Evolutionary conservation across 2,888 invertebrate genomes (phyloP), one percentile per base, ranked within the genome.

Genomic region (Rhaphigaster nebulosa): DNA sequence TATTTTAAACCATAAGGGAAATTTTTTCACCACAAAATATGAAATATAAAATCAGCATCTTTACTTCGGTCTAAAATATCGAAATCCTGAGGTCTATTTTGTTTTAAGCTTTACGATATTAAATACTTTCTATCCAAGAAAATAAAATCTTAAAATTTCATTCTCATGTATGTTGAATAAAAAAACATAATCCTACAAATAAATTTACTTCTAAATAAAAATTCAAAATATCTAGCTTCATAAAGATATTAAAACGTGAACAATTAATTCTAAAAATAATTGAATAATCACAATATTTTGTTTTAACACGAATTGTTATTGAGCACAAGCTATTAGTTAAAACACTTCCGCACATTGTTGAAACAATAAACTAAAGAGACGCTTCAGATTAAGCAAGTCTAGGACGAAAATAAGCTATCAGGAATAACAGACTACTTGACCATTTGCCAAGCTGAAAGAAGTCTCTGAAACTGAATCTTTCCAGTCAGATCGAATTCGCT

Each of bases 351-450:
- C 56, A 87, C 34, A 50, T n/a, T 87, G 23, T 52, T 54, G 41
- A 23, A 56, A 87, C 87, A 56, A 87, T 87, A 87, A 87, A 76
- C 70, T 76, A 76, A 76, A 84, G 45, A 26, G 84, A 84, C 45
- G 84, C 84, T 87, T 29, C 34, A 87, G 87, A 87, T 87, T 56
- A 87, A 87, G 87, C 87, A 38, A 87, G 87, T 34, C 87, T 87
- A 87, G 87, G 50, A 87, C 87, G n/a, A 87, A 56, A 87, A 87
- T 87, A 87, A 54, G 54, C 54, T 54, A 87, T 56, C 56, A 87
- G 56, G 87, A 87, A 87, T 87, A 87, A 87, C 87, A 87, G 87
- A 52, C 52, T 87, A 56, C 52, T 54, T 87, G 87, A 87, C 26
- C 50, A 29, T 87, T 56, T 87, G 87, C 87, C 87, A 87, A 87